These are phyloP conservation scores for Brienomyrus longianalis DNA, from an alignment of 2,113 vertebrate genomes.

Conservation along the genomic window DNA sequence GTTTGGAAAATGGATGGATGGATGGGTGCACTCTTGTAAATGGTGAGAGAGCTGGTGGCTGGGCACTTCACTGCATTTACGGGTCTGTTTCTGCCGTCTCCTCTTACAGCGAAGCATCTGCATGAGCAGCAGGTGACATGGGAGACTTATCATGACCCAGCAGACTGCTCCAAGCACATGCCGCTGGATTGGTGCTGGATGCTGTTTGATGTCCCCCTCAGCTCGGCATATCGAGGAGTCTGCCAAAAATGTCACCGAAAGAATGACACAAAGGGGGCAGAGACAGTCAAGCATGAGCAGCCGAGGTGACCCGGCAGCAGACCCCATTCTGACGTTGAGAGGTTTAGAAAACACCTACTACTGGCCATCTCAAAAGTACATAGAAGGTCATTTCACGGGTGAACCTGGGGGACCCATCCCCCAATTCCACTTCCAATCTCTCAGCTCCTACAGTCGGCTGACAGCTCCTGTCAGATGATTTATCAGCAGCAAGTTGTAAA, in stretches of 20 bases:
- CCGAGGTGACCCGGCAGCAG: not conserved
- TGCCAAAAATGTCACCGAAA: not conserved
- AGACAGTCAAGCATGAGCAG: not conserved
- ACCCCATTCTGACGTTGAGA: not conserved
- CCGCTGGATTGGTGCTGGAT: not conserved
- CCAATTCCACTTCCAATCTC: not conserved
- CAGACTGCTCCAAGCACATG: not conserved
- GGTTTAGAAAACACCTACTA: not conserved
- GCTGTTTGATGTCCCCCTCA: not conserved
- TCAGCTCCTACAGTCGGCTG: conserved; percentile 48
- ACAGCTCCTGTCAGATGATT: conserved; percentile 65
- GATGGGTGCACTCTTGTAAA: not conserved
- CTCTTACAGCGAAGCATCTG: not conserved
- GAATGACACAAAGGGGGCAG: not conserved
- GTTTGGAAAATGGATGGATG: too few species aligned
- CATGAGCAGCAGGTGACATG: not conserved
- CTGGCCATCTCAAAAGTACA: not conserved
- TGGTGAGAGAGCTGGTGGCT: not conserved
- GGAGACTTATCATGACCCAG: not conserved
- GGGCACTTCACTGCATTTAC: not conserved
- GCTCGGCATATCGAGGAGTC: not conserved
- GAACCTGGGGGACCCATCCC: not conserved
- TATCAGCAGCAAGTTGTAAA: conserved; percentile 76
- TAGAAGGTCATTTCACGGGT: not conserved
- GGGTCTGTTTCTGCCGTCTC: not conserved